Base-by-base conservation (phyloP, 1,140 invertebrate species). In the Drosophila navojoa region DNA sequence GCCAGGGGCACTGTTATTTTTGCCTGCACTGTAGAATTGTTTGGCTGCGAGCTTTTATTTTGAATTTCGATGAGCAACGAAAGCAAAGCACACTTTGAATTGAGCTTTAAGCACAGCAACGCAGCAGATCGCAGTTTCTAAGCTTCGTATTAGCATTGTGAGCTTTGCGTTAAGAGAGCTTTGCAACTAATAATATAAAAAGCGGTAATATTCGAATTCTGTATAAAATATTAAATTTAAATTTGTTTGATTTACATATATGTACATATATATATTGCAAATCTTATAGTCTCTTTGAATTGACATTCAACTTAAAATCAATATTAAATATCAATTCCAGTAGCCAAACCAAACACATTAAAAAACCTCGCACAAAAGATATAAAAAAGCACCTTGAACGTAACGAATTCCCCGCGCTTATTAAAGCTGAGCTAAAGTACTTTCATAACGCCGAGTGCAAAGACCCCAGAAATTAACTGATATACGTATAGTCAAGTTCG, bases 381-480 rank as follows among this genome's bases (percentile, higher is more conserved):
- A 54, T 16, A 64, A 71, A 47, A 60, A 47, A n/a, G 11, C 15
- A 64, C 72, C 72, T 75, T 71, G 55, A 75, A n/a, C 47, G 7
- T 59, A 47, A 16, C 55, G 32, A 62, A 71, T 38, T 40, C 54
- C 54, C 60, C 10, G 25, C 29, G 42, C 52, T 64, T 29, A 47
- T 71, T 62, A 38, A 63, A 47, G 29, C 59, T 32, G 16, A 52
- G 13, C 25, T 11, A 15, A 55, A 35, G 25, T 63, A 60, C 50
- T 61, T 52, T 52, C 32, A 57, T 47, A 49, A 49, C 10, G 59
- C 1, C 4, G 54, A 66, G 72, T 75, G 66, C 71, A 75, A 75
- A 71, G 72, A 63, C 68, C 72, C 27, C 53, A 47, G 32, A 16
- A 45, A 61, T 32, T 6, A 32, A 32, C 6, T 32, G 29, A 9